phyloP scores from a whole-genome alignment of 2,888 invertebrate species.

The Erannis defoliaria region DNA sequence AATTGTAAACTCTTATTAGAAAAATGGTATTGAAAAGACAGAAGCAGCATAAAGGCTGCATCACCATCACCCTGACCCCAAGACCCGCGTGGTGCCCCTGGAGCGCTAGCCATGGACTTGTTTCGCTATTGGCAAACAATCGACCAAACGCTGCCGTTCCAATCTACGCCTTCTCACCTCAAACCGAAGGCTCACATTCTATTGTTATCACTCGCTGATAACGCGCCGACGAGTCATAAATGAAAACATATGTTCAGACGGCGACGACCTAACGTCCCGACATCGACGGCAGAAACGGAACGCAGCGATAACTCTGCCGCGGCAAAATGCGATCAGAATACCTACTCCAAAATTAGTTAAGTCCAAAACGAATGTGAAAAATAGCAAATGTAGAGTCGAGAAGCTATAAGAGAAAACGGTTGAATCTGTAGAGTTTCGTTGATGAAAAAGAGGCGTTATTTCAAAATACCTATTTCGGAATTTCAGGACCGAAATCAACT shows the following conservation, averaged over 20 bases:
- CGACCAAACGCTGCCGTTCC: constrained; percentile 36
- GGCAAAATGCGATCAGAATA: constrained; percentile 20
- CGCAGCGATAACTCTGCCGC: constrained; percentile 39
- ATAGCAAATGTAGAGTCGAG: constrained; percentile 7
- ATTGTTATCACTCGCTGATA: constrained; percentile 80
- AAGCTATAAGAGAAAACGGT: constrained; percentile 28
- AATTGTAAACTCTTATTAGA: not conserved
- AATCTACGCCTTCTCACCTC: constrained; percentile 60
- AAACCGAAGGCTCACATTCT: constrained; percentile 59
- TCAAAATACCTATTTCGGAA: constrained; percentile 86
- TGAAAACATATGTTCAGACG: constrained; percentile 60
- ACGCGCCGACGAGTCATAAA: constrained; percentile 66
- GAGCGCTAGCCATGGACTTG: constrained; percentile 75
- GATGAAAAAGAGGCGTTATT: constrained; percentile 82
- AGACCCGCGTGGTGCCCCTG: constrained; percentile 63
- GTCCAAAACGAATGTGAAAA: constrained; percentile 31
- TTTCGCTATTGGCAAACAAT: constrained; percentile 60
- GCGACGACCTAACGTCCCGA: constrained; percentile 25
- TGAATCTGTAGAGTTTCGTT: constrained; percentile 45
- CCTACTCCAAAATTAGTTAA: constrained; percentile 42
- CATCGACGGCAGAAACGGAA: constrained; percentile 42
- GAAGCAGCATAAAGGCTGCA: constrained; percentile 36
- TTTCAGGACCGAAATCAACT: constrained; percentile 87
- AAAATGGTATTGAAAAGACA: not conserved
- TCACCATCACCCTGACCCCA: constrained; percentile 67